These are phyloP conservation scores for Chelmon rostratus DNA, from an alignment of 2,797 vertebrate genomes.

Conservation along the genomic window DNA sequence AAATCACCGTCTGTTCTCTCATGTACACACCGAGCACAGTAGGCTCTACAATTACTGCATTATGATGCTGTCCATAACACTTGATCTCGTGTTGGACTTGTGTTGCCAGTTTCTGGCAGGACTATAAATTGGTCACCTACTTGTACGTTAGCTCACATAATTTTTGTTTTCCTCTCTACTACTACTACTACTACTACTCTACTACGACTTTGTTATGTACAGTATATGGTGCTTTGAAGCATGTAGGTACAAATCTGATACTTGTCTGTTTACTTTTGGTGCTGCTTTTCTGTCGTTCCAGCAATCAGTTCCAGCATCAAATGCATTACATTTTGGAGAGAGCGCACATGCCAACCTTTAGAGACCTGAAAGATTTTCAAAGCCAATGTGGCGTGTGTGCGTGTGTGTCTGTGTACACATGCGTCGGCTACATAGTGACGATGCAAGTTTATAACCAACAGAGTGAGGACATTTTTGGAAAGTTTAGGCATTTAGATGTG, in stretches of 20 bases:
- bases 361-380: not conserved
- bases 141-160: constrained; percentile 7
- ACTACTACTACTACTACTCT: too few relatives aligned
- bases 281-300: constrained; percentile 6
- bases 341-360: not conserved
- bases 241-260: not conserved
- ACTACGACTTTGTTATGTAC: constrained; percentile 3
- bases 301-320: not conserved
- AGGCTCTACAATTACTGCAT: not conserved
- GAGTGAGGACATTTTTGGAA: too few relatives aligned
- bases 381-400: not conserved
- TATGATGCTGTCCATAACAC: not conserved
- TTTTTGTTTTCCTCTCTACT: too few relatives aligned
- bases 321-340: not conserved
- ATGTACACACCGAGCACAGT: not conserved
- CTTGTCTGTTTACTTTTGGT: not conserved
- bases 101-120: constrained; percentile 19
- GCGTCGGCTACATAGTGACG: not conserved
- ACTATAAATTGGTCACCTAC: constrained; percentile 7
- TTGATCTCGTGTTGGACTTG: not conserved
- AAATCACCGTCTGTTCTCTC: not conserved
- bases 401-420: not conserved
- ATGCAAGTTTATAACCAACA: too few relatives aligned
- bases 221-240: not conserved
- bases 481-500: too few relatives aligned